Base-by-base conservation (phyloP, 2,797 vertebrate genomes). In the Columba guinea region DNA sequence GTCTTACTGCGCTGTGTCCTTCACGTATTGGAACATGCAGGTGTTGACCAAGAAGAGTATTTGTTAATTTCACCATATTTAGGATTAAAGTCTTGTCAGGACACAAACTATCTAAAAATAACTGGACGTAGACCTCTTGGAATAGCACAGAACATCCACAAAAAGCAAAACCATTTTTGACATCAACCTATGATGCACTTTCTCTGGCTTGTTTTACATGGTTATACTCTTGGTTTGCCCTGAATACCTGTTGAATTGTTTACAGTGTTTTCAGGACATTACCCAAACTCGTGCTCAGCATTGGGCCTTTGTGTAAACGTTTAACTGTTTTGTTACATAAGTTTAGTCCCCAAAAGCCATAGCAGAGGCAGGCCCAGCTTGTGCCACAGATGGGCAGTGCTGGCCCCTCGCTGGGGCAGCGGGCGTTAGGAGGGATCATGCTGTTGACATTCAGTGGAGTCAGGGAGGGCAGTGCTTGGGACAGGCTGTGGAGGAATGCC, bases 181-280 rank as follows among this genome's bases (percentile, higher is more conserved):
- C 18, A 11, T 69, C 21, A 59, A 0, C 20, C 19, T 49, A 3
- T 3, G 1, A 2, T 1, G 0, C 0, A 1, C 21, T 63, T 71
- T 87, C 49, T 49, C 14, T 59, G 32, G 7, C 48, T 91, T 68
- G 23, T 80, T 58, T 71, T 48, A 39, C 13, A 11, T 41, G 0
- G 0, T 39, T 77, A 7, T 21, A 12, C 46, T 41, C 27, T 8
- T 8, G 2, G 8, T 48, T 89, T 82, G 44, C 35, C 59, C 48
- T 48, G 2, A 60, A 30, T 27, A 65, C 53, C 35, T 59, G 46
- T 63, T 88, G 20, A 27, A 13, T 37, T 9, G 0, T 59, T 82
- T 37, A 52, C 23, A 27, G 20, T 64, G 35, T 37, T 76, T 89
- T 65, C 58, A 71, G 62, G 46, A 59, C 44, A 46, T 46, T 46